Evolutionary conservation across 1,140 invertebrate species (phyloP).

Genomic region (Ips typographus): DNA sequence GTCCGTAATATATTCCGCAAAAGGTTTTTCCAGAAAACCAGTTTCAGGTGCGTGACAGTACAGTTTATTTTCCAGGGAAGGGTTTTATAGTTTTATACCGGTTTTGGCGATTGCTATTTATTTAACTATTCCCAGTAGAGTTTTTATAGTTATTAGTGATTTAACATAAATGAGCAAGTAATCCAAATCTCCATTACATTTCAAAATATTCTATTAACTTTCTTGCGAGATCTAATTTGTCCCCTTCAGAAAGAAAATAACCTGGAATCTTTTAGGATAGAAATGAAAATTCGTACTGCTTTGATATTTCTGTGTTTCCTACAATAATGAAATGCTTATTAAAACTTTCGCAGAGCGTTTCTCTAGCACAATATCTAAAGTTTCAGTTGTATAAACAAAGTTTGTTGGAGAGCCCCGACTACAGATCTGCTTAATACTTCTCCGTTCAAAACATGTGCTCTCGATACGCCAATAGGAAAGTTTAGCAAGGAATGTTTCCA

Average conservation of each 20-base stretch:
- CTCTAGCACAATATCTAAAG: conserved; percentile 4
- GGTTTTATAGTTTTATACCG: no score
- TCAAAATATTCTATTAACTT: no score
- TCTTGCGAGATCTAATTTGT: no score
- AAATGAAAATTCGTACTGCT: background rate
- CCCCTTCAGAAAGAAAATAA: background rate
- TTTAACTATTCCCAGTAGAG: no score
- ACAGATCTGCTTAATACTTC: conserved; percentile 9
- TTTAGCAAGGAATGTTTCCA: background rate
- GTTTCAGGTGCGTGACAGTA: background rate
- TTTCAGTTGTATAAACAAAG: conserved; percentile 8
- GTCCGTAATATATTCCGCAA: background rate
- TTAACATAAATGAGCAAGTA: no score
- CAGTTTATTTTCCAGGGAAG: background rate
- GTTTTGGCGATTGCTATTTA: no score
- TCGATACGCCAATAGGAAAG: conserved; percentile 1
- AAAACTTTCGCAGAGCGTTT: background rate
- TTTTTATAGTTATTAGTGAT: no score
- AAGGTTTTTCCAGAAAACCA: background rate
- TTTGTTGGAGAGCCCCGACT: background rate
- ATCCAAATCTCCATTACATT: no score
- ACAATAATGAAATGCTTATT: conserved; percentile 9
- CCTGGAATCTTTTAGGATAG: background rate
- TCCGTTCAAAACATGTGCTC: conserved; percentile 1
- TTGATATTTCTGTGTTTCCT: conserved; percentile 1